Conservation (phyloP, 2,113 vertebrate species). For the Brachyhypopomus occidentalis region DNA sequence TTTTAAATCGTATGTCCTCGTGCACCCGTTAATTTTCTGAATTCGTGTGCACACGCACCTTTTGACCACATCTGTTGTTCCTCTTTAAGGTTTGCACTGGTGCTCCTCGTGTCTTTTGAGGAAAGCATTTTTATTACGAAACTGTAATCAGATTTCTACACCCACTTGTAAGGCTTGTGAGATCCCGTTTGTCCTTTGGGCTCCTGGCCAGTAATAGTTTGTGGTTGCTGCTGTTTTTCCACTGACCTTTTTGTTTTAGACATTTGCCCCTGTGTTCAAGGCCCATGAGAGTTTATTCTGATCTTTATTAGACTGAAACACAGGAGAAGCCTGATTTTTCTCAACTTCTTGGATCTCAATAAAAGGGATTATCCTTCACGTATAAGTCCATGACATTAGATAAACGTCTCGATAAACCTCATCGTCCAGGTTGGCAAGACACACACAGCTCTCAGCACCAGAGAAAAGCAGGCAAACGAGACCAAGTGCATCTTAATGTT, state of each 20-base stretch:
- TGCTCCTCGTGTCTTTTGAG: conserved; percentile 12
- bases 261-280: conserved; percentile 24
- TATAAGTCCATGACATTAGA: conserved; percentile 25
- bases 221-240: conserved; percentile 50
- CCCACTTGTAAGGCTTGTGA: conserved; percentile 52
- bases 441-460: neutral
- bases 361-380: neutral
- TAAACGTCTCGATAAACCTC: conserved; percentile 18
- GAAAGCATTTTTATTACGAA: conserved; percentile 28
- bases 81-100: conserved; percentile 4
- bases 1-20: neutral
- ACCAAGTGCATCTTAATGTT: neutral
- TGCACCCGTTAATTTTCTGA: neutral
- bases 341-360: neutral
- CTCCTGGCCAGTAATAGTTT: conserved; percentile 44
- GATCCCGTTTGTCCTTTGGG: conserved; percentile 46
- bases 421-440: conserved; percentile 19
- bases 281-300: conserved; percentile 23
- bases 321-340: neutral
- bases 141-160: conserved; percentile 33
- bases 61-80: no score
- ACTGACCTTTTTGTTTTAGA: conserved; percentile 44
- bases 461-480: neutral
- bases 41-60: neutral
- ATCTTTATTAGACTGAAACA: neutral